A percentile compares a stretch with the other conserved stretches of the same genome.
These are phyloP conservation scores for Trissonchulus latispiculum DNA, from an alignment of 2,888 invertebrate genomes.

Conservation along the genomic window DNA sequence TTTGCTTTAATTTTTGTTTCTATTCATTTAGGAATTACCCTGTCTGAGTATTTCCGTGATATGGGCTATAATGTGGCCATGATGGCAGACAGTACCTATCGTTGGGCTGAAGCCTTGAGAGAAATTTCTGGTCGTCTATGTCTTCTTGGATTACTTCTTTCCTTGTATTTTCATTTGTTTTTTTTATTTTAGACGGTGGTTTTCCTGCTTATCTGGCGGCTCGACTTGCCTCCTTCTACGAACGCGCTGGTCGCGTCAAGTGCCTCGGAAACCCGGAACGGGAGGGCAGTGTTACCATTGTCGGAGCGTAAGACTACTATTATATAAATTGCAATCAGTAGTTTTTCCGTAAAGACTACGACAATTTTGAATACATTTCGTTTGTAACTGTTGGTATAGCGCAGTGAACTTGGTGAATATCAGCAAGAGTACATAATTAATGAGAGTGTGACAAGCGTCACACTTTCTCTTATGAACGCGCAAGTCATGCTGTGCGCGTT, in stretches of 20 bases:
- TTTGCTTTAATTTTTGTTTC: no score
- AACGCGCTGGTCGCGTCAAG: conserved; percentile 93
- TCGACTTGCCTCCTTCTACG: conserved; percentile 96
- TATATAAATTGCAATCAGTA: no score
- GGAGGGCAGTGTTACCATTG: conserved; percentile 97
- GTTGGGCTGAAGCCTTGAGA: conserved; percentile 99
- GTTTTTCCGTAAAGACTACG: no score
- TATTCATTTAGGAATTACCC: conserved; percentile 74
- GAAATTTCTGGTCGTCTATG: conserved; percentile 98
- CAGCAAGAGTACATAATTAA: no score
- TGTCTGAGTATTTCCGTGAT: conserved; percentile 93
- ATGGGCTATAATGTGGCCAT: conserved; percentile 99
- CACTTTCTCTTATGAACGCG: no score
- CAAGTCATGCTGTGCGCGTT: no score
- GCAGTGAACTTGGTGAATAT: no score
- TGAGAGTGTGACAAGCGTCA: no score
- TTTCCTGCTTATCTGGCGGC: conserved; percentile 99
- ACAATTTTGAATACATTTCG: no score
- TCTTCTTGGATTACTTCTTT: no score
- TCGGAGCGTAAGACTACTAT: conserved; percentile 81
- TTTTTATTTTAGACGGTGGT: conserved; percentile 54
- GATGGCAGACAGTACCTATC: conserved; percentile 99
- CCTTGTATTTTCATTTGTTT: no score
- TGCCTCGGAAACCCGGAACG: conserved; percentile 72
- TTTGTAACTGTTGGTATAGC: no score